phyloP scores from a whole-genome alignment of 64 coral and sea anemone genomes.

The Montipora capricornis region DNA sequence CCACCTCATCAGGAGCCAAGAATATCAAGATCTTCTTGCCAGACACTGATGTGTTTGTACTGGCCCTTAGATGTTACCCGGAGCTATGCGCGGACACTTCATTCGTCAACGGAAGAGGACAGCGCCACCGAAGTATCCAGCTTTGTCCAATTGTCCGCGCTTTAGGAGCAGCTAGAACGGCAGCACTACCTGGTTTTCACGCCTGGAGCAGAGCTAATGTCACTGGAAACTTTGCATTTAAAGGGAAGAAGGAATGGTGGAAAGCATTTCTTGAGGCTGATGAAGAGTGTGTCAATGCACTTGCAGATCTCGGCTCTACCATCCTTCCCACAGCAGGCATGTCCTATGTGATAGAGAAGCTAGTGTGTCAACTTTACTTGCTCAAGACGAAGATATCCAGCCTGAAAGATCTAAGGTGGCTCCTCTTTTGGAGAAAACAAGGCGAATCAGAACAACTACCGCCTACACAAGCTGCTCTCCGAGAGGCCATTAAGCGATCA shows the following conservation, averaged over 20 bases:
- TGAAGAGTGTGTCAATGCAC: slow-evolving; percentile 39
- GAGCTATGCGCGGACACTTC: slow-evolving; percentile 28
- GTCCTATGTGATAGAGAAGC: slow-evolving; percentile 3
- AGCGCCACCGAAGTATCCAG: slow-evolving; percentile 11
- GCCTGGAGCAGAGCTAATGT: slow-evolving; percentile 47
- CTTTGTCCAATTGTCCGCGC: slow-evolving; percentile 15
- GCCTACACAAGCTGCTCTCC: slow-evolving; percentile 58
- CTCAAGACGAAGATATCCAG: background rate
- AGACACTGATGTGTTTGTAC: slow-evolving; percentile 41
- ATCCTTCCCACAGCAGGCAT: background rate
- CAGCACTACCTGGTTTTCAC: slow-evolving; percentile 35
- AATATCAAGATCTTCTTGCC: slow-evolving; percentile 15
- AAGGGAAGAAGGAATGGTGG: slow-evolving; percentile 31
- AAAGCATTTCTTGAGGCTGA: slow-evolving; percentile 50
- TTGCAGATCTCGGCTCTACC: slow-evolving; percentile 45
- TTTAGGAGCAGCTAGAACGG: slow-evolving; percentile 46
- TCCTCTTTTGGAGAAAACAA: slow-evolving; percentile 36
- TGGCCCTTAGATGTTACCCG: background rate
- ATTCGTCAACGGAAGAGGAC: slow-evolving; percentile 31
- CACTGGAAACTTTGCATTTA: slow-evolving; percentile 50
- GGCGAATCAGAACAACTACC: slow-evolving; percentile 53
- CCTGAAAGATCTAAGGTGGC: slow-evolving; percentile 25
- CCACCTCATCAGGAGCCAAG: background rate
- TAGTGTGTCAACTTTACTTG: slow-evolving; percentile 5
- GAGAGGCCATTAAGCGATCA: slow-evolving; percentile 24